Evolutionary conservation across 2,888 invertebrate genomes (phyloP).

Genomic region (Dryomyza anilis): DNA sequence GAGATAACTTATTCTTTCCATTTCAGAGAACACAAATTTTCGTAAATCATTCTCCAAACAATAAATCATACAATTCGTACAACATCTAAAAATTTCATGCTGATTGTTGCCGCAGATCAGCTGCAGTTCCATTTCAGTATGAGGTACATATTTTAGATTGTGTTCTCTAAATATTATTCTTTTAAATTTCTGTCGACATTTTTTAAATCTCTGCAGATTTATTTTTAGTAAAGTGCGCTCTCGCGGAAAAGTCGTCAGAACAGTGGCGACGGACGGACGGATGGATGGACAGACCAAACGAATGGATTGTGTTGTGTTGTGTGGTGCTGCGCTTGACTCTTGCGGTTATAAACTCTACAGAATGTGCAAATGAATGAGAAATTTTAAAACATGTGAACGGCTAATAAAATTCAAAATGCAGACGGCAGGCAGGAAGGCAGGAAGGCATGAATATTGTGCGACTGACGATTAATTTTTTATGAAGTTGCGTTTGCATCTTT

Average conservation of each 20-base stretch:
- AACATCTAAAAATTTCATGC: not conserved
- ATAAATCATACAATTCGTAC: no score
- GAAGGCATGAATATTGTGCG: constrained; percentile 37
- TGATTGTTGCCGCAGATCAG: constrained; percentile 33
- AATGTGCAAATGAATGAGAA: constrained; percentile 1
- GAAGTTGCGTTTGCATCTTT: constrained; percentile 35
- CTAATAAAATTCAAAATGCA: no score
- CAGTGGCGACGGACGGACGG: not conserved
- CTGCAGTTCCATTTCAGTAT: constrained; percentile 32
- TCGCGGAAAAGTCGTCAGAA: not conserved
- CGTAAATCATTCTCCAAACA: no score
- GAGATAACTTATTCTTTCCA: no score
- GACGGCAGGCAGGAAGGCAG: constrained; percentile 42
- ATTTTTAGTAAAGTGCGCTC: constrained; percentile 5
- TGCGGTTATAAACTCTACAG: not conserved
- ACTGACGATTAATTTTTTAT: not conserved
- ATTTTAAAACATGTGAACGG: not conserved
- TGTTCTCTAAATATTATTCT: not conserved
- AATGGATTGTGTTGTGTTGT: constrained; percentile 10
- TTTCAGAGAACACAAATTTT: no score
- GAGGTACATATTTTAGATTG: not conserved
- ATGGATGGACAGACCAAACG: not conserved
- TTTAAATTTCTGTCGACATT: not conserved
- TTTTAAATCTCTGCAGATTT: constrained; percentile 11
- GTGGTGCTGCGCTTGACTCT: constrained; percentile 23